phyloP scores from a whole-genome alignment of 2,797 vertebrate genomes.

The Platyrinchus mystaceus region DNA sequence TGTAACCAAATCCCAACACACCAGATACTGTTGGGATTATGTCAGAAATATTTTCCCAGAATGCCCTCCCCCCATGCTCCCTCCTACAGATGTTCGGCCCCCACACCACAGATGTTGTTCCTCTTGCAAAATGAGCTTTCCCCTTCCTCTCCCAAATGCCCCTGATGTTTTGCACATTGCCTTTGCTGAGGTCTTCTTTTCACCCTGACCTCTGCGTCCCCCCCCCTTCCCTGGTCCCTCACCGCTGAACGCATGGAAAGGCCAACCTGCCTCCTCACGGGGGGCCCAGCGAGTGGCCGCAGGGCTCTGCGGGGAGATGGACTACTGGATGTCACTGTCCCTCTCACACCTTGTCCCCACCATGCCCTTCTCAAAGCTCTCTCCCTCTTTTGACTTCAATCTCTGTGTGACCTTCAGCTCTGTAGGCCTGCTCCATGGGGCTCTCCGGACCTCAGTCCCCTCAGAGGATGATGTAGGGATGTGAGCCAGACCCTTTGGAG shows the following conservation, averaged over 20 bases:
- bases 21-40: conserved; percentile 76
- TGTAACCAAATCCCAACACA: conserved; percentile 74
- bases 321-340: background rate
- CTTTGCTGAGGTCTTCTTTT: background rate
- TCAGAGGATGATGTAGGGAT: background rate
- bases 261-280: fast-evolving
- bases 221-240: background rate
- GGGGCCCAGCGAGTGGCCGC: fast-evolving
- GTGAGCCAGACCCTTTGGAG: background rate
- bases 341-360: background rate
- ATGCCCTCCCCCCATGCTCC: conserved; percentile 63
- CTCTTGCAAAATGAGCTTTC: conserved; percentile 66
- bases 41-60: conserved; percentile 74
- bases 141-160: conserved; percentile 52
- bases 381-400: background rate
- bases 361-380: background rate
- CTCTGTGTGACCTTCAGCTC: background rate
- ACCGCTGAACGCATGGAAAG: background rate
- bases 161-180: conserved; percentile 61
- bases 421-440: background rate
- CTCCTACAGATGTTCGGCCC: conserved; percentile 68
- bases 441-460: fast-evolving
- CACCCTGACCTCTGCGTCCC: background rate
- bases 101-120: conserved; percentile 71
- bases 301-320: background rate